These are phyloP conservation scores for Hexactinellida sp. DNA, from an alignment of 37 sponge, comb jelly and placozoan genomes.

Conservation along the genomic window DNA sequence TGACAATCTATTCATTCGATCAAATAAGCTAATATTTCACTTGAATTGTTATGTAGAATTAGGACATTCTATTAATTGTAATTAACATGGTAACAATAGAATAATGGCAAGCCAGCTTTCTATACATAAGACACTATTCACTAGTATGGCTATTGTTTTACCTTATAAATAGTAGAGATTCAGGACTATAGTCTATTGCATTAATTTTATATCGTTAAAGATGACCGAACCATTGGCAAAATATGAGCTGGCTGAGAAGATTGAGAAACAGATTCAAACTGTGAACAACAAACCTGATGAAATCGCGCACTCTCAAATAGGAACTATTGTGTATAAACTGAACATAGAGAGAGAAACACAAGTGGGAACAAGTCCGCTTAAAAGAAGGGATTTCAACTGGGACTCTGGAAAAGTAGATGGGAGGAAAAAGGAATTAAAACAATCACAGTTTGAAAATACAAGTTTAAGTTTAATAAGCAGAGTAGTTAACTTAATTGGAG, in stretches of 20 bases:
- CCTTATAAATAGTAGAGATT: background rate
- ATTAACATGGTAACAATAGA: too few relatives aligned
- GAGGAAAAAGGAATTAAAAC: background rate
- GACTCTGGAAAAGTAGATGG: background rate
- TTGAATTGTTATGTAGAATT: too few relatives aligned
- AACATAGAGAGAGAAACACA: background rate
- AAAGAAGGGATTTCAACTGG: slow-evolving; percentile 6
- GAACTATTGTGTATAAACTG: background rate
- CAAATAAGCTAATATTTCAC: too few relatives aligned
- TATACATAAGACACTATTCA: too few relatives aligned
- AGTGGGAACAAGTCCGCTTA: background rate
- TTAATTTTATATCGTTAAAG: background rate
- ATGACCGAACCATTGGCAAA: slow-evolving; percentile 10
- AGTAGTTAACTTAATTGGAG: background rate
- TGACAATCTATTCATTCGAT: too few relatives aligned
- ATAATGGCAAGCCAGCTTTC: too few relatives aligned
- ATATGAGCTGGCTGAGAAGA: background rate
- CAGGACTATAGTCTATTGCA: background rate
- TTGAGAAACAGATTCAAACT: background rate
- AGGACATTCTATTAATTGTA: too few relatives aligned
- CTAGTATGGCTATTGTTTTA: background rate
- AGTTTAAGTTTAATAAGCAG: background rate
- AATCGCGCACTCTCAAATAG: background rate
- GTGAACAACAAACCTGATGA: background rate
- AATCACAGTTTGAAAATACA: background rate